Percentiles rank a stretch among this genome's conserved stretches.
phyloP scores from a whole-genome alignment of 2,797 vertebrate genomes.

The Cetoscarus ocellatus region DNA sequence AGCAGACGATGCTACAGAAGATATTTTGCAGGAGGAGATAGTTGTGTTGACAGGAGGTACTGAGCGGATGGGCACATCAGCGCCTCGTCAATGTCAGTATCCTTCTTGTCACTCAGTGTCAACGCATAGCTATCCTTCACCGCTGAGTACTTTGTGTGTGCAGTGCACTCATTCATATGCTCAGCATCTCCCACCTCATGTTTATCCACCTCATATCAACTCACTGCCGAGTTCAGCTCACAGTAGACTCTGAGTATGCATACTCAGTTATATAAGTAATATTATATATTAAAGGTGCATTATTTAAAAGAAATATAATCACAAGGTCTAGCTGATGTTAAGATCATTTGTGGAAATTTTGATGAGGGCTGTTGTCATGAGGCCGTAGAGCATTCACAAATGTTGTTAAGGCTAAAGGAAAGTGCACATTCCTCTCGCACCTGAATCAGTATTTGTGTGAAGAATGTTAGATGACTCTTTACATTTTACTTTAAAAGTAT shows the following conservation, averaged over 20 bases:
- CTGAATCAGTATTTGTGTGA: too few species aligned
- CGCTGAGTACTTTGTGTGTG: not conserved
- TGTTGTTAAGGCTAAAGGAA: too few species aligned
- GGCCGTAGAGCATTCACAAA: too few species aligned
- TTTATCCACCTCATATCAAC: conserved; percentile 40
- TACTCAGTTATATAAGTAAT: conserved; percentile 26
- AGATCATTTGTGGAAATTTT: too few species aligned
- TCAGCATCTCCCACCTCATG: conserved; percentile 32
- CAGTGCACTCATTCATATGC: conserved; percentile 50
- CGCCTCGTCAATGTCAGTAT: conserved; percentile 55
- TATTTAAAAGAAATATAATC: too few species aligned
- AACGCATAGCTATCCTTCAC: not conserved
- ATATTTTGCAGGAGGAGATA: conserved; percentile 22
- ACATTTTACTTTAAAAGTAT: too few species aligned
- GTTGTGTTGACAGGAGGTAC: conserved; percentile 21
- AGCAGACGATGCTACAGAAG: conserved; percentile 2
- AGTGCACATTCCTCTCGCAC: too few species aligned
- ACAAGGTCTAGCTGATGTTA: too few species aligned
- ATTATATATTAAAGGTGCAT: not conserved
- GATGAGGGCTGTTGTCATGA: too few species aligned
- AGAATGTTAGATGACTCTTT: too few species aligned
- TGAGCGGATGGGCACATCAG: conserved; percentile 38
- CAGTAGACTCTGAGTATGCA: conserved; percentile 23
- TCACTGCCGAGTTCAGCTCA: conserved; percentile 22
- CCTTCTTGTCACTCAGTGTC: conserved; percentile 56